A percentile compares a stretch with the other conserved stretches of the same genome.
Conservation (phyloP, 2,113 vertebrate genomes). For the Periophthalmus modestus region DNA sequence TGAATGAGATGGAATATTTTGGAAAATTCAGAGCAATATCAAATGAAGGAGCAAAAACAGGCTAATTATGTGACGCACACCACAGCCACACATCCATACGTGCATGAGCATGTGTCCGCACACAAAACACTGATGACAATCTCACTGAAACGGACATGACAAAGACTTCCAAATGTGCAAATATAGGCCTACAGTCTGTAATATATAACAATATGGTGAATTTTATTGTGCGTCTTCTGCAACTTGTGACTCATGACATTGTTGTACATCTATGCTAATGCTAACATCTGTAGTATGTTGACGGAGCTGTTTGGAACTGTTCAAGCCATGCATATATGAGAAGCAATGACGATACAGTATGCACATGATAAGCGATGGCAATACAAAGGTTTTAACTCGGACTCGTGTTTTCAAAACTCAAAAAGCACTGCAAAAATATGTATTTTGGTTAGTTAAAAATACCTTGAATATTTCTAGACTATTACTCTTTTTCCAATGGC, state of each 20-base stretch:
- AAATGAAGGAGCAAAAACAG: constrained; percentile 49
- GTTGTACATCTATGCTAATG: constrained; percentile 31
- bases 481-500: too few species aligned
- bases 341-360: background rate
- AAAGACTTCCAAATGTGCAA: constrained; percentile 25
- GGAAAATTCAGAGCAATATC: background rate
- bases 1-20: background rate
- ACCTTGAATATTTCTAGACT: background rate
- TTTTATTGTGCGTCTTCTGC: constrained; percentile 43
- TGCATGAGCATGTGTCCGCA: constrained; percentile 27
- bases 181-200: constrained; percentile 46
- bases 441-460: background rate
- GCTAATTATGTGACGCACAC: constrained; percentile 69
- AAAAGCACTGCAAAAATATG: background rate
- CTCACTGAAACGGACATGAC: background rate
- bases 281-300: constrained; percentile 29
- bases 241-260: constrained; percentile 47
- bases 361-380: background rate
- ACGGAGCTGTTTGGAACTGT: constrained; percentile 7
- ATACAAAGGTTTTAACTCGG: constrained; percentile 1
- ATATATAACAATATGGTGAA: constrained; percentile 46
- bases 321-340: constrained; percentile 22
- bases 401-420: background rate
- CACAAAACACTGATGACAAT: constrained; percentile 22
- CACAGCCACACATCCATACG: constrained; percentile 14